These are phyloP conservation scores for Drosophila repletoides DNA, from an alignment of 1,140 invertebrate genomes.

Conservation along the genomic window DNA sequence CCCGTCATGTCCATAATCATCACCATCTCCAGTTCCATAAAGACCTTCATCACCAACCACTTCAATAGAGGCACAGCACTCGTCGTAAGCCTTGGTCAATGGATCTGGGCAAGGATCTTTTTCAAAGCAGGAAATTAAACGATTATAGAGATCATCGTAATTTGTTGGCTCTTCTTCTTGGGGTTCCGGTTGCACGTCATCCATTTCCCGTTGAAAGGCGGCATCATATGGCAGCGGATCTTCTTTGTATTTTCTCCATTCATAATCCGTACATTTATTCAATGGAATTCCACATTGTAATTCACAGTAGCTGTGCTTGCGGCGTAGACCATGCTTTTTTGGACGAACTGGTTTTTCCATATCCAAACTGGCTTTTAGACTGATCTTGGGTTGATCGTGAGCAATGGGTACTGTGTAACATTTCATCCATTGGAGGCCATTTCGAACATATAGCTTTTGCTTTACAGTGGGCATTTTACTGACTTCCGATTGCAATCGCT, in stretches of 20 bases:
- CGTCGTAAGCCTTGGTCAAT: too few relatives aligned
- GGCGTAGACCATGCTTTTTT: too few relatives aligned
- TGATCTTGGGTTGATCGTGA: background rate
- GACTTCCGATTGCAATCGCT: constrained; percentile 17
- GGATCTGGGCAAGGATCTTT: too few relatives aligned
- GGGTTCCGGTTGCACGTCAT: background rate
- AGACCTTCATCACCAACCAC: too few relatives aligned
- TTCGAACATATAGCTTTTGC: constrained; percentile 5
- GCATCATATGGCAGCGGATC: background rate
- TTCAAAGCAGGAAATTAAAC: constrained; percentile 43
- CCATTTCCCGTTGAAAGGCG: background rate
- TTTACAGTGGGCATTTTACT: constrained; percentile 46
- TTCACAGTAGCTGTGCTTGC: constrained; percentile 31
- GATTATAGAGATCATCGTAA: constrained; percentile 54
- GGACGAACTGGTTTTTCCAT: constrained; percentile 12
- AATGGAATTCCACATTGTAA: constrained; percentile 12
- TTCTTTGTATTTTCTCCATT: constrained; percentile 28
- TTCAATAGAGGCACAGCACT: too few relatives aligned
- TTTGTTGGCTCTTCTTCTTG: constrained; percentile 44
- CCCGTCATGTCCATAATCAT: background rate
- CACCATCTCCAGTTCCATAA: too few relatives aligned
- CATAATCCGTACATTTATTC: constrained; percentile 45
- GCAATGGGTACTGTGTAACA: too few relatives aligned
- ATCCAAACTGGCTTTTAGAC: background rate
- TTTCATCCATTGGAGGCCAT: constrained; percentile 1